These are phyloP conservation scores for Pseudoips prasinana DNA, from an alignment of 2,888 invertebrate species.

Conservation along the genomic window DNA sequence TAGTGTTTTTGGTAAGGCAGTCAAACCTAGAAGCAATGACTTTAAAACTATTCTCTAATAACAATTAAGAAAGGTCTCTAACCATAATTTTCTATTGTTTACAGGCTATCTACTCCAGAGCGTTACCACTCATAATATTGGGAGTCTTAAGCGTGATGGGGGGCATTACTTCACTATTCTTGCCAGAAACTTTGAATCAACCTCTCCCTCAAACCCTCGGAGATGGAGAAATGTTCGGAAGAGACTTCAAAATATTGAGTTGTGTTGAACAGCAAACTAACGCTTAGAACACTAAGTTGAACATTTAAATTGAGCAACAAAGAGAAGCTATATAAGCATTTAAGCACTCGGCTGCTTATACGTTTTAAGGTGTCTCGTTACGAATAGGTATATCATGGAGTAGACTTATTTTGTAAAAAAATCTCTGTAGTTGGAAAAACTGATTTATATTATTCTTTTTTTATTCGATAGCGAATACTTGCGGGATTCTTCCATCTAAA, in stretches of 20 bases:
- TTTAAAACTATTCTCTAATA: no score
- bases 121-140: constrained; percentile 83
- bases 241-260: constrained; percentile 79
- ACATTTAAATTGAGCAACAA: not conserved
- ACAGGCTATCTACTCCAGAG: constrained; percentile 81
- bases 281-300: constrained; percentile 4
- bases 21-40: no score
- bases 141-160: constrained; percentile 81
- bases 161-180: constrained; percentile 80
- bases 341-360: not conserved
- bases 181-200: constrained; percentile 84
- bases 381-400: no score
- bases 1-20: no score
- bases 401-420: no score
- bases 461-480: no score
- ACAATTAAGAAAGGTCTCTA: no score
- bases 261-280: constrained; percentile 59
- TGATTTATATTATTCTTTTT: no score
- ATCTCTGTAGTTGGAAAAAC: no score
- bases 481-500: no score
- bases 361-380: not conserved
- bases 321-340: not conserved
- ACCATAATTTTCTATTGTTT: constrained; percentile 4
- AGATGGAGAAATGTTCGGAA: constrained; percentile 84
- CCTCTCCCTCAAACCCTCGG: constrained; percentile 84